Evolutionary conservation across 1,140 invertebrate species (phyloP).

Genomic region (Drosophila malerkotliana): DNA sequence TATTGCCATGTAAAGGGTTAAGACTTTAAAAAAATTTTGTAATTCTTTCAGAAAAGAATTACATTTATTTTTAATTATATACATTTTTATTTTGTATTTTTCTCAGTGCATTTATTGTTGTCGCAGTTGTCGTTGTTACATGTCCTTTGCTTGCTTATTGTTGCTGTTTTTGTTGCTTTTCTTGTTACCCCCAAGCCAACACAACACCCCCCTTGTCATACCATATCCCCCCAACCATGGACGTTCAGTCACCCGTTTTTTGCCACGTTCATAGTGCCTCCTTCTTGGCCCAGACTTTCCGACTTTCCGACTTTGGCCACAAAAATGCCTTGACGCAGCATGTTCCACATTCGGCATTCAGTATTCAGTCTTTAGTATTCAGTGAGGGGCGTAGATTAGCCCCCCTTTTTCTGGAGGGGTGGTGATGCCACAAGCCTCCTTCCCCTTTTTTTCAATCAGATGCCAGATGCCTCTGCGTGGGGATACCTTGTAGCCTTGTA

Average conservation of each 20-base stretch:
- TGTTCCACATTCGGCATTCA: conserved; percentile 60
- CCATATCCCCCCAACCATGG: conserved; percentile 18
- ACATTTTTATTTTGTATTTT: neutral
- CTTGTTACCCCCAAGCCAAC: too few relatives aligned
- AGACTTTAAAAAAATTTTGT: too few relatives aligned
- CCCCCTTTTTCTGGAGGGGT: neutral
- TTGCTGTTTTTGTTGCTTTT: neutral
- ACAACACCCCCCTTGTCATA: neutral
- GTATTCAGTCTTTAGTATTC: conserved; percentile 1
- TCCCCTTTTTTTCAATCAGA: too few relatives aligned
- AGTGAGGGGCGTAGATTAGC: conserved; percentile 1
- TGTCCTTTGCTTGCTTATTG: conserved; percentile 52
- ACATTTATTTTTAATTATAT: too few relatives aligned
- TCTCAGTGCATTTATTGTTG: conserved; percentile 28
- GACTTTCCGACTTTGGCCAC: conserved; percentile 45
- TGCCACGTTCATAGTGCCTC: conserved; percentile 14
- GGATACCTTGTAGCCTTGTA: too few relatives aligned
- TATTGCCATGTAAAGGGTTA: too few relatives aligned
- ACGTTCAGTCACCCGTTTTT: conserved; percentile 53
- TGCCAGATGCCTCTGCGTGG: too few relatives aligned
- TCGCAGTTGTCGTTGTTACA: conserved; percentile 48
- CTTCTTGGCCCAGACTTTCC: conserved; percentile 21
- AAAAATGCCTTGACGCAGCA: conserved; percentile 68
- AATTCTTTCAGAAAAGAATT: too few relatives aligned
- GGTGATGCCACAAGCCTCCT: too few relatives aligned